These are phyloP conservation scores for Apis mellifera DNA, from an alignment of 1,140 invertebrate species.

Conservation along the genomic window DNA sequence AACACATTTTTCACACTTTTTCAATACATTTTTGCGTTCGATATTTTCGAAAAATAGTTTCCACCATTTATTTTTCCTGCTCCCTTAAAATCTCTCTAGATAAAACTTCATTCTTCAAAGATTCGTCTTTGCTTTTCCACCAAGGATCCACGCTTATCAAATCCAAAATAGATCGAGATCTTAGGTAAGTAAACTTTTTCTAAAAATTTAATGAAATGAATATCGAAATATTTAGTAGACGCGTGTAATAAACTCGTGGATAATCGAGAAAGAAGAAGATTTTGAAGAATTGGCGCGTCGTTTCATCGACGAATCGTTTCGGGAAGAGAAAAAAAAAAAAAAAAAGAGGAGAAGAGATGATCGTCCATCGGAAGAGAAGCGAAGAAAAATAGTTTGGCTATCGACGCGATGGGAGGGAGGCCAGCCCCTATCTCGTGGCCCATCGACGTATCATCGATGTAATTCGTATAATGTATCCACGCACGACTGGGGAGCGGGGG, in stretches of 20 bases:
- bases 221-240: too few species aligned
- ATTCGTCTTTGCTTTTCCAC: too few species aligned
- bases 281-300: too few species aligned
- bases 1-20: slow-evolving; percentile 52
- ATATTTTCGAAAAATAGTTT: slow-evolving; percentile 2
- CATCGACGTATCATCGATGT: slow-evolving; percentile 69
- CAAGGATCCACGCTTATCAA: too few species aligned
- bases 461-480: slow-evolving; percentile 70
- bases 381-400: slow-evolving; percentile 64
- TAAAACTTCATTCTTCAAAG: too few species aligned
- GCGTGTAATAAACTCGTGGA: too few species aligned
- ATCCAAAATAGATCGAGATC: too few species aligned
- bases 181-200: too few species aligned
- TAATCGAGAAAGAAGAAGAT: too few species aligned
- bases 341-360: not conserved
- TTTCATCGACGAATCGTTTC: not conserved
- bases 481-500: slow-evolving; percentile 42
- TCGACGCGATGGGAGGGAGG: slow-evolving; percentile 50
- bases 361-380: not conserved
- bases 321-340: not conserved
- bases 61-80: not conserved
- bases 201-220: too few species aligned
- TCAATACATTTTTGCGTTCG: slow-evolving; percentile 23
- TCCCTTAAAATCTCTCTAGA: too few species aligned
- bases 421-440: slow-evolving; percentile 64